Evolutionary conservation across 2,113 vertebrate species (phyloP).

Genomic region (Irena cyanogastra): DNA sequence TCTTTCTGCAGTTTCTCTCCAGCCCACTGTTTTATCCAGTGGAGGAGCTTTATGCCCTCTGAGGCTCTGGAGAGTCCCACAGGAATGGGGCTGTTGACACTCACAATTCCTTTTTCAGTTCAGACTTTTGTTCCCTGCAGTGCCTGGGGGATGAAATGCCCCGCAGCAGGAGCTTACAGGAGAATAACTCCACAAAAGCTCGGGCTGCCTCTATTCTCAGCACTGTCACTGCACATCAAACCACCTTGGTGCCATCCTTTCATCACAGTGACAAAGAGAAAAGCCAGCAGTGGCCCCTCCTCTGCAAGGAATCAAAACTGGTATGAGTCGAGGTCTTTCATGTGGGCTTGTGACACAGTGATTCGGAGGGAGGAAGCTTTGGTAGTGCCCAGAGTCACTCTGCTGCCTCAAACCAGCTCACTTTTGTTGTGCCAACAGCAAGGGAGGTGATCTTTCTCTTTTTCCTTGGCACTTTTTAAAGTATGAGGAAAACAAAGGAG

Average conservation of each 20-base stretch:
- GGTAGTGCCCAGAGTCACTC: neutral
- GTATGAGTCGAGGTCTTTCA: neutral
- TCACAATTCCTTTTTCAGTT: neutral
- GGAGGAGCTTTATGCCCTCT: neutral
- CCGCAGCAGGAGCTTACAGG: neutral
- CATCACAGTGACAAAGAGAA: neutral
- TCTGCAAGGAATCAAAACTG: neutral
- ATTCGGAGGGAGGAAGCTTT: neutral
- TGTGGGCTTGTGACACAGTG: neutral
- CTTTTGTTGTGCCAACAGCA: neutral
- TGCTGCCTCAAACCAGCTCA: neutral
- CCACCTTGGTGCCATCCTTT: neutral
- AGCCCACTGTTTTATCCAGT: neutral
- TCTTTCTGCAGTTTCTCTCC: neutral
- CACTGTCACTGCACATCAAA: neutral
- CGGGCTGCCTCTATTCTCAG: neutral
- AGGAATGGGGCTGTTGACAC: neutral
- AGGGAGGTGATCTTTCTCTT: neutral
- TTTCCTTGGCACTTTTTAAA: neutral
- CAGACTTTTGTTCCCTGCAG: neutral
- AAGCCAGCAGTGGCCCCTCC: neutral
- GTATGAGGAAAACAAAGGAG: neutral
- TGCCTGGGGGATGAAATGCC: neutral
- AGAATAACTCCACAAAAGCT: neutral
- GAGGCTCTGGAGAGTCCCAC: neutral